Evolutionary conservation across 2,797 vertebrate genomes (phyloP), one percentile per base, ranked within the genome.

Genomic region (Enteromius anoplus): DNA sequence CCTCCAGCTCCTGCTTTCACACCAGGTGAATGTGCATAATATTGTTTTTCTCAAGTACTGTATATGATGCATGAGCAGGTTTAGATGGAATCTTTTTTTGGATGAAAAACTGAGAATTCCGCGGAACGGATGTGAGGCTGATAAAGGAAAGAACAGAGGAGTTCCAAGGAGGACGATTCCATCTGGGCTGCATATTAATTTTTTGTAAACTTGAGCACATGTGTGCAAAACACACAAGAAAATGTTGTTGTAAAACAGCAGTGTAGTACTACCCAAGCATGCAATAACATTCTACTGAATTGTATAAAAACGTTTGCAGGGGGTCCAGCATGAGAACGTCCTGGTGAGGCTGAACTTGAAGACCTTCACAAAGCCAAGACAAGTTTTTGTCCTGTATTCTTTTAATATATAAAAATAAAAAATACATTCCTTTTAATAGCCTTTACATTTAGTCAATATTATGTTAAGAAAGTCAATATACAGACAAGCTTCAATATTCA

Each of bases 11-110:
- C 88, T 5, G 85, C 87, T 29, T 79, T 62, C 34, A 90, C 86
- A 23, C 88, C 93, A 93, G 95, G 95, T 95, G 85, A 80, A 15
- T 83, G 53, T n/a, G 1, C 0, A 49, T 2, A 19, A 80, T 51
- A 49, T 75, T n/a, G 2, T 34, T 11, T 53, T 19, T 82, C 2
- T 21, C 9, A 47, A 17, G 11, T 3, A n/a, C n/a, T n/a, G n/a
- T n/a, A 71, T 8, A 37, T 53, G 29, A 75, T 26, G 79, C 45
- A 42, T 75, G 32, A 78, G 15, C 3, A 47, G 58, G 1, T 5
- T 0, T 14, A 55, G 45, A 66, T 78, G 1, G 5, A 21, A 78
- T 51, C 42, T 34, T 32, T 53, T 72, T 62, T 60, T 17, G 2
- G 14, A 29, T 4, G 4, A 9, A 40, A 23, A 42, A 8, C 40